A percentile compares a stretch with the other conserved stretches of the same genome.
phyloP scores from a whole-genome alignment of 2,113 vertebrate species.

The Raphicerus campestris region DNA sequence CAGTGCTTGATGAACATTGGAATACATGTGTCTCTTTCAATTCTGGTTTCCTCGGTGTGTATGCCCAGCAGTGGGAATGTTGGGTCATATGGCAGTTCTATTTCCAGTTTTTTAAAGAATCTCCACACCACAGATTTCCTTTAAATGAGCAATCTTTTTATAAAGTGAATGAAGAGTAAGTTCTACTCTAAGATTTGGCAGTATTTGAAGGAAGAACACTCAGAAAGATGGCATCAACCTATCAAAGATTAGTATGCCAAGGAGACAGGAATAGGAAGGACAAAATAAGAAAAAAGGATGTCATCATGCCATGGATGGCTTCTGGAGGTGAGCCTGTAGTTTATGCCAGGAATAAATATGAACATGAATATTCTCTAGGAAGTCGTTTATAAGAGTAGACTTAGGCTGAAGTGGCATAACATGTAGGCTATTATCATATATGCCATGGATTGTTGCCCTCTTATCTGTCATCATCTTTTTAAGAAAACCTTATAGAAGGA shows the following conservation, averaged over 20 bases:
- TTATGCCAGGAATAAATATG: slow-evolving; percentile 2
- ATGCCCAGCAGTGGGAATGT: background rate
- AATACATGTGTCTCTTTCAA: background rate
- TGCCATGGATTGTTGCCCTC: background rate
- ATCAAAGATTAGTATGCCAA: background rate
- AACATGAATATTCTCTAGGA: background rate
- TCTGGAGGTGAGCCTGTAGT: background rate
- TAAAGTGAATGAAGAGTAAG: background rate
- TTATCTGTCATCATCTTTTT: background rate
- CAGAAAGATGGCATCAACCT: background rate
- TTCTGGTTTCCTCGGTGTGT: background rate
- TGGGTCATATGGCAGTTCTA: background rate
- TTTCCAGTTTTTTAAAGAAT: background rate
- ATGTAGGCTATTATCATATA: background rate
- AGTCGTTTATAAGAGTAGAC: background rate
- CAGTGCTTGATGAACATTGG: background rate
- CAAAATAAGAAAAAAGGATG: background rate
- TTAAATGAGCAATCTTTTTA: background rate
- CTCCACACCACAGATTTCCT: background rate
- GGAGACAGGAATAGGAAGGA: background rate
- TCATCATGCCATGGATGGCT: background rate
- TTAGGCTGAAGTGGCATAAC: background rate
- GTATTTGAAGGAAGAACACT: background rate
- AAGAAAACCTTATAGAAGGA: background rate
- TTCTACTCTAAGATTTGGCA: background rate